Percentiles rank a stretch among this genome's conserved stretches.
Evolutionary conservation across 2,113 vertebrate genomes (phyloP).

Genomic region (Eurypyga helias): DNA sequence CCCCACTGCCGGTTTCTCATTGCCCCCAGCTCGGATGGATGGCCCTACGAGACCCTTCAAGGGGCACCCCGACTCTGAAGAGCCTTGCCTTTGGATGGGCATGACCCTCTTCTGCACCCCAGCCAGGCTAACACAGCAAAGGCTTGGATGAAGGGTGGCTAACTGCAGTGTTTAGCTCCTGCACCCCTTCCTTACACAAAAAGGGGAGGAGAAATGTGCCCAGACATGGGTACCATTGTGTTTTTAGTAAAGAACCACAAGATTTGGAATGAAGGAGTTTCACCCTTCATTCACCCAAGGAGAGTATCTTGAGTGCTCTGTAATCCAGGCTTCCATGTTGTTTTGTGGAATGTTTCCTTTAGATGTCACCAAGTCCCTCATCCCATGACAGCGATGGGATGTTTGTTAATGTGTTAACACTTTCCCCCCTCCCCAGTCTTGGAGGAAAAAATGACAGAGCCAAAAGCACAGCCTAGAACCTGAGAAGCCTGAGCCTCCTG

Average conservation of each 20-base stretch:
- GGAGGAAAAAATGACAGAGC: neutral
- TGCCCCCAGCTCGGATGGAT: neutral
- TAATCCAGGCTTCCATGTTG: neutral
- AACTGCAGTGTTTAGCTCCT: neutral
- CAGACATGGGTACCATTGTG: neutral
- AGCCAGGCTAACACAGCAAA: neutral
- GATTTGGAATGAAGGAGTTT: neutral
- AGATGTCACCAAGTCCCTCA: neutral
- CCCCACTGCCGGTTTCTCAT: neutral
- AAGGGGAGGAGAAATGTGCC: neutral
- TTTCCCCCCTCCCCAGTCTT: rapidly evolving
- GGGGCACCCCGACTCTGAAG: neutral
- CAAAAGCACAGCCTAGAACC: neutral
- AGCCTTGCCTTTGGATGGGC: neutral
- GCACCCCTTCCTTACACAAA: neutral
- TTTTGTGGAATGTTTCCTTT: neutral
- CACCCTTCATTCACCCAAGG: neutral
- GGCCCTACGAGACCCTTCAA: neutral
- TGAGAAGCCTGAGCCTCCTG: neutral
- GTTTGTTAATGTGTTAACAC: neutral
- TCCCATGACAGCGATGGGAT: neutral
- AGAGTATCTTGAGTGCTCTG: neutral
- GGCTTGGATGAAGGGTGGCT: neutral
- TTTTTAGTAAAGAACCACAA: neutral
- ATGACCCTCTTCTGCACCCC: neutral